Evolutionary conservation across 2,113 vertebrate genomes (phyloP), one percentile per base, ranked within the genome.

Genomic region (Scomber japonicus): DNA sequence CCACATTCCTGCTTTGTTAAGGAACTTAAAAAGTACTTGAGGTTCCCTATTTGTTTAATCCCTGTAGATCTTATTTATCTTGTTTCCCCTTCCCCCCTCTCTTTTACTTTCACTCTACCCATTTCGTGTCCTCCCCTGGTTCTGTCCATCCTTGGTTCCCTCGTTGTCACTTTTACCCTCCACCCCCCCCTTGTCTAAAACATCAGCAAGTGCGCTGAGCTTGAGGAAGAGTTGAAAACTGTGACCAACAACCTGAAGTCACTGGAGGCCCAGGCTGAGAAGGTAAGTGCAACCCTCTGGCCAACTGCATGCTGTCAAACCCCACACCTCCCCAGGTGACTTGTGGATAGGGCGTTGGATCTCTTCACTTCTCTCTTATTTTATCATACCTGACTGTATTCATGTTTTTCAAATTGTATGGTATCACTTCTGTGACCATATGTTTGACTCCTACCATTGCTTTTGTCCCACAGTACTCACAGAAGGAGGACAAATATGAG

Each of bases 221-320:
- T 99, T 97, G 98, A 99, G 97, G 98, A 99, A 96, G 98, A 99
- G 91, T 96, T 99, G 98, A 99, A 99, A 99, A 99, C 97, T 95
- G 98, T 99, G 96, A 99, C 97, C 96, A 99, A 99, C 98, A 99
- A 98, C 96, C 95, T 99, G 96, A 99, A 99, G 96, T 99, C 98
- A 93, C 96, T 99, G 97, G 98, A 99, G 96, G 98, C 98, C 96
- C 98, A 99, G 97, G 97, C 98, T 92, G 98, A 99, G 95, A 99
- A 99, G 98, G 98, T 99, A 97, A 93, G 97, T 91, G 72, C 7
- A 11, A 79, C 59, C 45, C 44, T 30, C 27, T 59, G 56, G 67
- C 46, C 11, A 5, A 59, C 16, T 83, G 87, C 89, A 88, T 81
- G 87, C 86, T 78, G 88, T 75, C 63, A 55, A 55, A 62, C 24